Percentiles rank a stretch among this genome's conserved stretches.
phyloP scores from a whole-genome alignment of 2,888 invertebrate genomes.

The Drosophila histrio region DNA sequence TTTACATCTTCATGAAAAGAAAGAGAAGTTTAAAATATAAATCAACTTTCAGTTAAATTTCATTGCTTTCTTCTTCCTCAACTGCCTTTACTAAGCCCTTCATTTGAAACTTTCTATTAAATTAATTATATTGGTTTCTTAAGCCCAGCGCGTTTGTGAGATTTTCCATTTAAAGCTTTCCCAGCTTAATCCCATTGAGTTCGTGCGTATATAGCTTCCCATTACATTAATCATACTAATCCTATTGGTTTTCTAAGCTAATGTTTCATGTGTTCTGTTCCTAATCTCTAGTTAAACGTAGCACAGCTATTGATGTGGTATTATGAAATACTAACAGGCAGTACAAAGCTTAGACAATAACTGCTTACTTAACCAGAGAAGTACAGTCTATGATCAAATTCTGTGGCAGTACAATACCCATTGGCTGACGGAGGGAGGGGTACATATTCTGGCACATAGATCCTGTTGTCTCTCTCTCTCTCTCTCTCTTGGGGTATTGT shows the following conservation, averaged over 20 bases:
- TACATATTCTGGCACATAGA: neutral
- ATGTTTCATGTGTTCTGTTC: neutral
- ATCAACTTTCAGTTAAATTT: neutral
- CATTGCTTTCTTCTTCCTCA: neutral
- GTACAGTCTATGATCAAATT: no score
- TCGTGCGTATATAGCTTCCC: no score
- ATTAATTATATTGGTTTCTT: no score
- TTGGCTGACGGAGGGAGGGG: neutral
- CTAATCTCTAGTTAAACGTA: neutral
- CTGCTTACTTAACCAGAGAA: no score
- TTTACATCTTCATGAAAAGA: neutral
- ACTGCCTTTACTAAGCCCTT: no score
- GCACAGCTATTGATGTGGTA: neutral
- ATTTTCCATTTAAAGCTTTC: no score
- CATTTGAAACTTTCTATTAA: no score
- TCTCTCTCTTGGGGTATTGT: neutral
- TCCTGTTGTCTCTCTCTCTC: neutral
- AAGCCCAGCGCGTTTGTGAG: no score
- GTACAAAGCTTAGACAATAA: neutral
- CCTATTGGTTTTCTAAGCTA: no score
- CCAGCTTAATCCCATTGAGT: no score
- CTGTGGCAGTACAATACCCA: neutral
- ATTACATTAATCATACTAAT: no score
- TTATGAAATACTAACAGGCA: neutral
- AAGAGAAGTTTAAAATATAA: neutral